phyloP scores from a whole-genome alignment of 2,888 invertebrate species.

The Sacculina carcini region DNA sequence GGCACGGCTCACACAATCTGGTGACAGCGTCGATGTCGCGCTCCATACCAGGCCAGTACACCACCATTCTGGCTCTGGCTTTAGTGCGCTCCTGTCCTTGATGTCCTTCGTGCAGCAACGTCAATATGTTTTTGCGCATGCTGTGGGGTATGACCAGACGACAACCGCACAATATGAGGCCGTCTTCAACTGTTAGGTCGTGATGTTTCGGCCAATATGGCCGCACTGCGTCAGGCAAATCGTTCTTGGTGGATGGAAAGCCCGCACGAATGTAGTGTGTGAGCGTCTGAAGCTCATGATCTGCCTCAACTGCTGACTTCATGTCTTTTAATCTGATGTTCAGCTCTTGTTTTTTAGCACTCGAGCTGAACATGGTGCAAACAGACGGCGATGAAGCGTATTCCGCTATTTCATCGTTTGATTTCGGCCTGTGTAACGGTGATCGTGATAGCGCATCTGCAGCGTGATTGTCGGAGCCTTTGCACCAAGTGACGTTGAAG shows the following conservation, averaged over 20 bases:
- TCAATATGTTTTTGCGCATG: not conserved
- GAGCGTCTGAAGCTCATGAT: no score
- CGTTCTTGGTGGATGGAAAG: no score
- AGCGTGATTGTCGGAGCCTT: not conserved
- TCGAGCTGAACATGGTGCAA: not conserved
- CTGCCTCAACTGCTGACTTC: no score
- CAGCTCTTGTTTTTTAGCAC: no score
- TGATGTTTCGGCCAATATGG: not conserved
- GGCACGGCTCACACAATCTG: no score
- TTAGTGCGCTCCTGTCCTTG: not conserved
- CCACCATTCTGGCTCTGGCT: not conserved
- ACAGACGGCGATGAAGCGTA: not conserved
- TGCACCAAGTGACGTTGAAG: not conserved
- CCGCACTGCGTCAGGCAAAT: not conserved
- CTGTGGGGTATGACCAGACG: not conserved
- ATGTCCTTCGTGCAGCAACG: not conserved
- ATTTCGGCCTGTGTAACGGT: not conserved
- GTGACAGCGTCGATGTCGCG: no score
- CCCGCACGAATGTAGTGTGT: no score
- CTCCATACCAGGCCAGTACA: not conserved
- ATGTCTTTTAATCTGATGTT: no score
- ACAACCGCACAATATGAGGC: no score
- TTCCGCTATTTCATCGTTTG: not conserved
- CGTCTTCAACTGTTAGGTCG: not conserved
- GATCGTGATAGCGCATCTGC: not conserved